These are phyloP conservation scores for Hemicrepidius hirtus DNA, from an alignment of 2,888 invertebrate species.

Conservation along the genomic window DNA sequence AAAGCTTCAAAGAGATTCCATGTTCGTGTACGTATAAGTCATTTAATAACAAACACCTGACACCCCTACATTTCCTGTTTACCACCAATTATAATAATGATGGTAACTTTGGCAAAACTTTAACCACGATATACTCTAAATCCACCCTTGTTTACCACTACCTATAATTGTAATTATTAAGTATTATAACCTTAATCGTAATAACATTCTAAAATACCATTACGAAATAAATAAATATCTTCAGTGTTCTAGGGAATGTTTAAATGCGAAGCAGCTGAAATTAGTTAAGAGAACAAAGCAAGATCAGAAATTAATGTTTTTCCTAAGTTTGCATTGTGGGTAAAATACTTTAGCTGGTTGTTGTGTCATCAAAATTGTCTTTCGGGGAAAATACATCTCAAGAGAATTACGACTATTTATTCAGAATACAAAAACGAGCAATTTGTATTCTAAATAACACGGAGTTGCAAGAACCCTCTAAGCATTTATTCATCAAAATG, in stretches of 20 bases:
- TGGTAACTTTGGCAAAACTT: too few relatives aligned
- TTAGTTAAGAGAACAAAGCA: conserved; percentile 24
- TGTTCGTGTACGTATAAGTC: too few relatives aligned
- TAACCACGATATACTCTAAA: too few relatives aligned
- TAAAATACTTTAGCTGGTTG: conserved; percentile 38
- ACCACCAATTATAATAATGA: too few relatives aligned
- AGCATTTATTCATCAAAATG: conserved; percentile 47
- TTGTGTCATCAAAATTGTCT: conserved; percentile 51
- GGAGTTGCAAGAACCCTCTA: conserved; percentile 40
- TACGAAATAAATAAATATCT: not conserved
- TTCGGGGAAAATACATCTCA: conserved; percentile 48
- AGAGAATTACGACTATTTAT: conserved; percentile 52
- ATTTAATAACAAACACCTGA: too few relatives aligned
- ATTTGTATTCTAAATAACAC: conserved; percentile 52
- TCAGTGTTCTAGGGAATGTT: not conserved
- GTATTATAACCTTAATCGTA: too few relatives aligned
- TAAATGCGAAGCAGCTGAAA: conserved; percentile 6
- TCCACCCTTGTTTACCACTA: too few relatives aligned
- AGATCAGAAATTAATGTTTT: conserved; percentile 41
- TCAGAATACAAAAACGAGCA: conserved; percentile 51
- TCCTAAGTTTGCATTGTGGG: conserved; percentile 12
- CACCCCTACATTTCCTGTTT: too few relatives aligned
- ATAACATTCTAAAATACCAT: too few relatives aligned
- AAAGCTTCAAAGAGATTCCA: too few relatives aligned
- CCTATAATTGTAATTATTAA: too few relatives aligned